Evolutionary conservation across 2,888 invertebrate species (phyloP), one percentile per base, ranked within the genome.

Genomic region (Ditula angustiorana): DNA sequence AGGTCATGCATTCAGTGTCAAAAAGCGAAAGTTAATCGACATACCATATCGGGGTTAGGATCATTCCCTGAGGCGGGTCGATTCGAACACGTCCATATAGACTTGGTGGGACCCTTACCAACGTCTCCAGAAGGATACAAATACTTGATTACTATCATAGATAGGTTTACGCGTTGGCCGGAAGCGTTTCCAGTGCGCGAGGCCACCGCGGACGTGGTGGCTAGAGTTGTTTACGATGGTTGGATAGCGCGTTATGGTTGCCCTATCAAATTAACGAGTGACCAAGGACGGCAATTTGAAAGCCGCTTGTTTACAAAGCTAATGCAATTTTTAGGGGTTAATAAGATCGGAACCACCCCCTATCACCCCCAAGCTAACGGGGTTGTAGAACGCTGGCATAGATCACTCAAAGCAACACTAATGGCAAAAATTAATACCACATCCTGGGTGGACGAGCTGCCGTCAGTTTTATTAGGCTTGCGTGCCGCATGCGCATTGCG

Each of bases 91-190:
- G 24, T 72, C n/a, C 73, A 73, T n/a, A 44, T 70, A 0, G 74
- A 72, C 57, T 60, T 74, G 5, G 68, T 75, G 4, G 75, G 74
- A 4, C 75, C 70, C 0, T 37, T 76, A 24, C 70, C 71, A 0
- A 71, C 53, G 7, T 56, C 65, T 1, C 13, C 10, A 2, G 50
- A 71, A 0, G 71, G 67, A 16, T 65, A 69, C 58, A 68, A 66
- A 30, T 72, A 73, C 59, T 59, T 56, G 13, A 41, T 76, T 1
- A 73, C 74, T 0, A 72, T 74, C 30, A 70, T 73, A 35, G 72
- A 73, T 50, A 50, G 76, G 13, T 24, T 10, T 11, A 74, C 71
- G 5, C 33, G 69, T 5, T 75, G 76, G 75, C 73, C 74, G 0
- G 74, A 75, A 60, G 75, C 69, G 1, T 50, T 67, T 47, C 71